Evolutionary conservation across 2,113 vertebrate species (phyloP).

Genomic region (Platichthys flesus): DNA sequence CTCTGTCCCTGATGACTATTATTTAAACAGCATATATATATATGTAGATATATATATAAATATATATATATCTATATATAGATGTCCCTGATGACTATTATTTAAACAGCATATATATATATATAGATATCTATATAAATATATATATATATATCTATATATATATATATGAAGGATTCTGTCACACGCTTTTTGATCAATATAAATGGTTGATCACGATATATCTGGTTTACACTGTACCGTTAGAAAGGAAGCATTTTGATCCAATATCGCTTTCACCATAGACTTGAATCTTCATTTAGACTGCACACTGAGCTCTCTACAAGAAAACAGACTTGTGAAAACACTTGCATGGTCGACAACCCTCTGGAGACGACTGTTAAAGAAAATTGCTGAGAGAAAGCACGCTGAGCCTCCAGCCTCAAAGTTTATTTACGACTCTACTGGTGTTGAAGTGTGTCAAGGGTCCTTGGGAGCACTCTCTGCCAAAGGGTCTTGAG

Average conservation of each 20-base stretch:
- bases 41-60: too few relatives aligned
- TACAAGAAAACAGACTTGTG: constrained; percentile 16
- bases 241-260: constrained; percentile 8
- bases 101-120: too few relatives aligned
- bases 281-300: constrained; percentile 15
- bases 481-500: constrained; percentile 35
- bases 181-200: too few relatives aligned
- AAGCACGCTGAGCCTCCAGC: background rate
- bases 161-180: too few relatives aligned
- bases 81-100: background rate
- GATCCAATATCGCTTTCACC: background rate
- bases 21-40: too few relatives aligned
- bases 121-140: too few relatives aligned
- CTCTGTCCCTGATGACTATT: background rate
- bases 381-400: constrained; percentile 36
- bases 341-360: background rate
- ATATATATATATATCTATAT: too few relatives aligned
- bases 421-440: constrained; percentile 61
- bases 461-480: constrained; percentile 45
- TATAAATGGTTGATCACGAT: too few relatives aligned
- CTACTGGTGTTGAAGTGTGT: constrained; percentile 33
- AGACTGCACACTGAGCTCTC: background rate
- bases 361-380: constrained; percentile 7
- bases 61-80: too few relatives aligned
- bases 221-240: too few relatives aligned